Conservation (phyloP, 2,113 vertebrate species). For the Equus quagga region DNA sequence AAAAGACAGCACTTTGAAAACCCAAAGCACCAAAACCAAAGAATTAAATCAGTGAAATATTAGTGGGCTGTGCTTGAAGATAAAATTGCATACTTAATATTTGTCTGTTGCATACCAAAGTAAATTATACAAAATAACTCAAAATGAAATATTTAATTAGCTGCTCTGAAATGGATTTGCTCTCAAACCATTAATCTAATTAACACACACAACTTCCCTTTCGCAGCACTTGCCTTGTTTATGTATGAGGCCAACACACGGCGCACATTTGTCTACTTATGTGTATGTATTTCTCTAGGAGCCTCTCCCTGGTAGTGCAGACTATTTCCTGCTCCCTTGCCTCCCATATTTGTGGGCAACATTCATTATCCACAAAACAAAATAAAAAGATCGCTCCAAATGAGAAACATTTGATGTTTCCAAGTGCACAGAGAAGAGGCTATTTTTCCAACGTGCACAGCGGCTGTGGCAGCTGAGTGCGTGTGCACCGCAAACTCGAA, state of each 20-base stretch:
- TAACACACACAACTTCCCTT: constrained; percentile 26
- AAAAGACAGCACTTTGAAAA: background rate
- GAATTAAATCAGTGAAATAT: constrained; percentile 31
- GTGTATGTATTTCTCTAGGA: background rate
- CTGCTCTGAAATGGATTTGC: constrained; percentile 46
- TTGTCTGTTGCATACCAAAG: constrained; percentile 44
- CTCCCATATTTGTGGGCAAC: constrained; percentile 37
- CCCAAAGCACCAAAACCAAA: constrained; percentile 9
- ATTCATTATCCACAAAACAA: constrained; percentile 56
- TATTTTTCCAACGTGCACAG: constrained; percentile 1
- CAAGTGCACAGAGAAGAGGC: constrained; percentile 21
- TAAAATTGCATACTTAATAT: constrained; percentile 61
- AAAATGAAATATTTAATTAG: constrained; percentile 74
- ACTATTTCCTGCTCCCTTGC: background rate
- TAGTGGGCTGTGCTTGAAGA: background rate
- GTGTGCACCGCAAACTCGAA: constrained; percentile 1
- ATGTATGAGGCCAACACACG: background rate
- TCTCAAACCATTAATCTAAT: constrained; percentile 57
- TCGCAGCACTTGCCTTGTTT: background rate
- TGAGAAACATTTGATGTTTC: constrained; percentile 47
- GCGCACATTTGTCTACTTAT: background rate
- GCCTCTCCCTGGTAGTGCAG: constrained; percentile 39
- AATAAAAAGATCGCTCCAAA: constrained; percentile 69
- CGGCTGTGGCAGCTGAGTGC: constrained; percentile 29
- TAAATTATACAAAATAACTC: constrained; percentile 63